Base-by-base conservation (phyloP, 1,140 invertebrate genomes). In the Cephus cinctus region DNA sequence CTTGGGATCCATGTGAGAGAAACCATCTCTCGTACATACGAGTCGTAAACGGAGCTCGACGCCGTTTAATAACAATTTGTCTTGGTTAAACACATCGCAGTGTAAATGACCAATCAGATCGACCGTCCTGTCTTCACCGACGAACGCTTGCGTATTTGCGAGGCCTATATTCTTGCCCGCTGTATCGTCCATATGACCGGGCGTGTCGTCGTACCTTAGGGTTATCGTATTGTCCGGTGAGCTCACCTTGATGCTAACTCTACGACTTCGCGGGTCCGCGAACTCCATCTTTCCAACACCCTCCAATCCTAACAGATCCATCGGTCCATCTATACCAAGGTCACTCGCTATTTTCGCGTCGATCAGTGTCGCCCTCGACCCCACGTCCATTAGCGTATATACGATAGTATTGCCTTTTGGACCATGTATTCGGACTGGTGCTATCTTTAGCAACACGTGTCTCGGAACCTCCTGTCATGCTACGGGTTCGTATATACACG, bases 331-430 rank as follows among this genome's bases (percentile, higher is more conserved):
- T 3, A 45, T 38, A 3, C 36, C 46, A 9, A 54, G 22, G 19
- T 27, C 19, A 11, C 19, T 19, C 44, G 52, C 40, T 8, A 51
- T 21, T 20, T 50, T 36, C n/a, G 27, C 21, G 42, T 54, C 48
- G 14, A 54, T 54, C 3, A 52, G 35, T 16, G 52, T 46, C 6
- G 38, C 49, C 0, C 48, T 52, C 3, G 52, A 51, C 2, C 49
- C 52, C 15, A 52, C 52, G 23, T 52, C 52, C 14, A 51, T 16
- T 16, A 54, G 34, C 6, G 52, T 47, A 23, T 45, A 50, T 11
- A 41, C 44, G n/a, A 45, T 19, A n/a, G 38, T 32, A 9, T 9
- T n/a, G 18, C 46, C 46, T 12, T 8, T 16, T 14, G 47, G 38
- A 6, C 51, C 46, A 9, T 14, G 6, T 11, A 54, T 21, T 12